phyloP scores from a whole-genome alignment of 2,797 vertebrate genomes.

The Novumbra hubbsi region DNA sequence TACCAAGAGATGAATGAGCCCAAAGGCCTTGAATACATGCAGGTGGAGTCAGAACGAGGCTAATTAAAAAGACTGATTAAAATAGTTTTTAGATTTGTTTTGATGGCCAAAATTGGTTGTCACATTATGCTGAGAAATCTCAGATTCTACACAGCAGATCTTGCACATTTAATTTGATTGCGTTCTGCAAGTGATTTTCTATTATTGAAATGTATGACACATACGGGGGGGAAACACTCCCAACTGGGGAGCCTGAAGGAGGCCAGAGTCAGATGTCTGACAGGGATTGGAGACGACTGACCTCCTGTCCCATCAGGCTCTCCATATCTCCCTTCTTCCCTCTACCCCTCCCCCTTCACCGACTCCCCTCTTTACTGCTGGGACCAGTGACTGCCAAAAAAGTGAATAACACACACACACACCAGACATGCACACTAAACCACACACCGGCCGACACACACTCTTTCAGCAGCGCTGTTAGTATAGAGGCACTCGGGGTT shows the following conservation, averaged over 20 bases:
- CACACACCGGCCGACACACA: neutral
- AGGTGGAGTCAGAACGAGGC: too few species aligned
- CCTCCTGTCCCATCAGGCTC: slow-evolving; percentile 18
- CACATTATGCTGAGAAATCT: too few species aligned
- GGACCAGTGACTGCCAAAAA: neutral
- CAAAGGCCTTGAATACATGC: too few species aligned
- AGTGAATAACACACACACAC: neutral
- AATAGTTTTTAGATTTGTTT: too few species aligned
- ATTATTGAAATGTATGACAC: neutral
- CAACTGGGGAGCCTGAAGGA: slow-evolving; percentile 23
- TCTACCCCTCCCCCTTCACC: slow-evolving; percentile 1
- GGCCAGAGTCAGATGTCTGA: slow-evolving; percentile 14
- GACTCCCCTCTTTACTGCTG: slow-evolving; percentile 4
- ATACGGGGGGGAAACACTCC: slow-evolving; percentile 24
- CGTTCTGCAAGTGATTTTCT: too few species aligned
- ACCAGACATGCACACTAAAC: neutral
- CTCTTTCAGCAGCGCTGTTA: neutral
- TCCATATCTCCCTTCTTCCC: neutral
- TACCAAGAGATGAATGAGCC: too few species aligned
- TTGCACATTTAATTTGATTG: too few species aligned
- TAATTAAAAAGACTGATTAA: too few species aligned
- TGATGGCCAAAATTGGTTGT: too few species aligned
- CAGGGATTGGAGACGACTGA: slow-evolving; percentile 12
- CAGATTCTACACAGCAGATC: too few species aligned
- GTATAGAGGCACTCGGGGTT: neutral